Conservation (phyloP, 1,140 invertebrate species). For the Scaptomyza pallida region DNA sequence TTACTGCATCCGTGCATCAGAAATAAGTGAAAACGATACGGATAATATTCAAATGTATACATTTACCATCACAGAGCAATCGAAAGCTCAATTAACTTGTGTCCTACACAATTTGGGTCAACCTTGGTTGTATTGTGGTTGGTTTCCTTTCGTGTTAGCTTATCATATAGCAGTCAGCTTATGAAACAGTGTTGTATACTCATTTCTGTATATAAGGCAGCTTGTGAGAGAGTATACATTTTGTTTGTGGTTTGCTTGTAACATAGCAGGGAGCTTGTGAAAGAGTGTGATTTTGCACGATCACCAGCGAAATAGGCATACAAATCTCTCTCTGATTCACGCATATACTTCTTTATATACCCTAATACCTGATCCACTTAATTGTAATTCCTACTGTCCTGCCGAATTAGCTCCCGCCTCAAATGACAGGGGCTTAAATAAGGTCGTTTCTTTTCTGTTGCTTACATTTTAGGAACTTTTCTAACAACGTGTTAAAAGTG, state of each 20-base stretch:
- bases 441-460: background rate
- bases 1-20: background rate
- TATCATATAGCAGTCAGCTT: background rate
- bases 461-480: slow-evolving; percentile 5
- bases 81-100: slow-evolving; percentile 15
- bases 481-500: slow-evolving; percentile 25
- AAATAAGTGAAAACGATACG: slow-evolving; percentile 32
- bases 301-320: too few relatives aligned
- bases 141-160: background rate
- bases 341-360: too few relatives aligned
- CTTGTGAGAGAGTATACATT: too few relatives aligned
- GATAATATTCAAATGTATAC: slow-evolving; percentile 24
- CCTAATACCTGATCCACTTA: too few relatives aligned
- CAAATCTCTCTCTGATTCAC: too few relatives aligned
- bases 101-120: background rate
- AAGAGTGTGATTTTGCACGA: too few relatives aligned
- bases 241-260: too few relatives aligned
- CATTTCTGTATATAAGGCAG: too few relatives aligned
- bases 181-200: too few relatives aligned
- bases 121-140: background rate
- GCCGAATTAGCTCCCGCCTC: slow-evolving; percentile 3
- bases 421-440: background rate
- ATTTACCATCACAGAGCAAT: background rate
- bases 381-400: background rate
- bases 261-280: too few relatives aligned